Evolutionary conservation across 2,113 vertebrate genomes (phyloP).

Genomic region (Platichthys flesus): DNA sequence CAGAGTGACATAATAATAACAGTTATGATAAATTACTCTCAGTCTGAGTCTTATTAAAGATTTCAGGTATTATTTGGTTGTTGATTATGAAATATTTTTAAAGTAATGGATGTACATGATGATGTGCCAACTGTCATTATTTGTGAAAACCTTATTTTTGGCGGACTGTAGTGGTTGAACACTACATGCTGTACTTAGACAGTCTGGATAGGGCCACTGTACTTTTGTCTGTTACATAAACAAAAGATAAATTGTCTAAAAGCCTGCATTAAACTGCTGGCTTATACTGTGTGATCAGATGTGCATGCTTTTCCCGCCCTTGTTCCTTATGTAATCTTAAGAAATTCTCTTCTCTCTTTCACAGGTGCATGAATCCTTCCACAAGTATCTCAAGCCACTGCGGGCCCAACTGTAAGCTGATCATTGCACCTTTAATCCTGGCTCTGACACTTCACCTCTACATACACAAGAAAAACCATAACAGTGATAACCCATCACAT

Average conservation of each 20-base stretch:
- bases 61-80: background rate
- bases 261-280: no score
- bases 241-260: background rate
- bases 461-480: background rate
- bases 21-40: background rate
- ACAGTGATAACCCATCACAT: constrained; percentile 6
- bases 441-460: background rate
- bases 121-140: no score
- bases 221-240: background rate
- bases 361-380: constrained; percentile 93
- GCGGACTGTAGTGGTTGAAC: no score
- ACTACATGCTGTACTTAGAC: no score
- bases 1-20: background rate
- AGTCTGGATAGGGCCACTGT: no score
- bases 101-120: no score
- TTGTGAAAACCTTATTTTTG: no score
- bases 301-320: background rate
- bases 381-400: constrained; percentile 94
- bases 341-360: background rate
- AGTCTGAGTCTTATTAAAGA: background rate
- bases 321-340: background rate
- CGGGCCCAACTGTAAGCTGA: constrained; percentile 91
- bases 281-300: background rate
- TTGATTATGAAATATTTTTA: no score
- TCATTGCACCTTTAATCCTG: background rate